A percentile compares a stretch with the other conserved stretches of the same genome.
Conservation (phyloP, 92 coral and sea anemone genomes). For the Heliopora coerulea region DNA sequence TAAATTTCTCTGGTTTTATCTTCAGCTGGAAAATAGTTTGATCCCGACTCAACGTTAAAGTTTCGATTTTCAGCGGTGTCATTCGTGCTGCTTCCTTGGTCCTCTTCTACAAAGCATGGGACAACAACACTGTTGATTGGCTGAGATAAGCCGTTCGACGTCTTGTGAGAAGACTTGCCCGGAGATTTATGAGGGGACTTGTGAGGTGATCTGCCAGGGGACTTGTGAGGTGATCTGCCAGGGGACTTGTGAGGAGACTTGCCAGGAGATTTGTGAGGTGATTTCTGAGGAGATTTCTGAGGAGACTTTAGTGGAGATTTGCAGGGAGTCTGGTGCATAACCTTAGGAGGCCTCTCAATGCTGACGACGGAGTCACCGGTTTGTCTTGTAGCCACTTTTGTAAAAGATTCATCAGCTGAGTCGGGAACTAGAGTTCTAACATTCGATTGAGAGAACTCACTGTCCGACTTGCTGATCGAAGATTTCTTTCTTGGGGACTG, state of each 20-base stretch:
- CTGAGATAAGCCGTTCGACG: background rate
- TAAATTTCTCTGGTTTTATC: background rate
- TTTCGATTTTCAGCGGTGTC: background rate
- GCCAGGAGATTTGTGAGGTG: too few relatives aligned
- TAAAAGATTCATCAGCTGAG: background rate
- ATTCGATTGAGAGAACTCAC: background rate
- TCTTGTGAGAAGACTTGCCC: background rate
- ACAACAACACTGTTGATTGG: background rate
- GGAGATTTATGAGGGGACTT: background rate
- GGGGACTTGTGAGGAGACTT: too few relatives aligned
- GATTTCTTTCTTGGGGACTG: constrained; percentile 2
- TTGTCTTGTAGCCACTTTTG: background rate
- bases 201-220: background rate
- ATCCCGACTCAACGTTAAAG: background rate
- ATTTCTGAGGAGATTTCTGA: too few relatives aligned
- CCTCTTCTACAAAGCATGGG: background rate
- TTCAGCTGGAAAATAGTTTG: background rate
- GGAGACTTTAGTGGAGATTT: too few relatives aligned
- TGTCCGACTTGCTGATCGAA: background rate
- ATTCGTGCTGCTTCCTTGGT: background rate
- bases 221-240: too few relatives aligned
- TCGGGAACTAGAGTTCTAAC: background rate
- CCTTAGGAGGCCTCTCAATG: too few relatives aligned
- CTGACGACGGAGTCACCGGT: background rate
- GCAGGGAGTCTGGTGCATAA: background rate